Evolutionary conservation across 1,140 invertebrate genomes (phyloP).

Genomic region (Nomia melanderi): DNA sequence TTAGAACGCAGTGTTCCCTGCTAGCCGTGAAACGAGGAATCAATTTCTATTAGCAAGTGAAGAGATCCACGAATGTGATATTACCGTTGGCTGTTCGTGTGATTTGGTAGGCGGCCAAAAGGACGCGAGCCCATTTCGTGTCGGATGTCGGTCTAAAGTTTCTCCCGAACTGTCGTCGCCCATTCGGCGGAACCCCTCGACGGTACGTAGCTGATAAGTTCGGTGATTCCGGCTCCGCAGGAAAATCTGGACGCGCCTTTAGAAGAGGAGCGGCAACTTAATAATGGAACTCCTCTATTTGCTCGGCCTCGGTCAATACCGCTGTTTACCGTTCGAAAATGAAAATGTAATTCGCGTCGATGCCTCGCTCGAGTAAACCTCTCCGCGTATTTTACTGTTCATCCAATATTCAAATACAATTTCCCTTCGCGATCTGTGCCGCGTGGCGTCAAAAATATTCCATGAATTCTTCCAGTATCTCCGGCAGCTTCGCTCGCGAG

Average conservation of each 20-base stretch:
- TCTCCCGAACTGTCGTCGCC: neutral
- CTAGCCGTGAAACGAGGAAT: neutral
- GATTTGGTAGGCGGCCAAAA: constrained; percentile 1
- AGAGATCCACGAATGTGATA: neutral
- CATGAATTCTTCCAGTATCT: too few species aligned
- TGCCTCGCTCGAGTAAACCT: too few species aligned
- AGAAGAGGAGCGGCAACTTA: neutral
- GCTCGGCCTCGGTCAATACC: too few species aligned
- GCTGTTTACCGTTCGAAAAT: too few species aligned
- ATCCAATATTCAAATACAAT: too few species aligned
- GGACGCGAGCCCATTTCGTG: neutral
- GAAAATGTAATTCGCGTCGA: too few species aligned
- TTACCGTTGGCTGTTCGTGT: neutral
- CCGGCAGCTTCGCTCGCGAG: too few species aligned
- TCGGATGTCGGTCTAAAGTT: neutral
- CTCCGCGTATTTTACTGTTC: too few species aligned
- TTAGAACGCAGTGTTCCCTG: neutral
- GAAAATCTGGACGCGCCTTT: neutral
- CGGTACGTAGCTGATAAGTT: neutral
- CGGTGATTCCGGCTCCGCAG: neutral
- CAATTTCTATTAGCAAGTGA: neutral
- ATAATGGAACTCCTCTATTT: neutral
- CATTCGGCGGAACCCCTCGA: neutral
- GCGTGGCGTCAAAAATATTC: too few species aligned
- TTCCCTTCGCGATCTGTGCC: too few species aligned